Evolutionary conservation across 1,140 invertebrate species (phyloP).

Genomic region (Maniola jurtina): DNA sequence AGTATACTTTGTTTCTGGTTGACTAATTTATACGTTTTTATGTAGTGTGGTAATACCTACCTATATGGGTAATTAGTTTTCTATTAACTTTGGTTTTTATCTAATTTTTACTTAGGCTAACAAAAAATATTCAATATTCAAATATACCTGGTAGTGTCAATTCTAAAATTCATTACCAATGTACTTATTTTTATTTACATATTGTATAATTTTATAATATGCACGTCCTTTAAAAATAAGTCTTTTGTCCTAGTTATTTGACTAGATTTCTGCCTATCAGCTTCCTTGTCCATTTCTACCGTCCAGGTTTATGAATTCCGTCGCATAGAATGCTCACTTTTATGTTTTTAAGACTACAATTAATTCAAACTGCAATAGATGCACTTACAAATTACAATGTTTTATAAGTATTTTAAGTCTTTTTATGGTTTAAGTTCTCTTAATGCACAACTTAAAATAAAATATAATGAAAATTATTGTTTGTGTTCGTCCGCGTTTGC

Average conservation of each 20-base stretch:
- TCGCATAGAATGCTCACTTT: conserved; percentile 43
- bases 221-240: conserved; percentile 4
- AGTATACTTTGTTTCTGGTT: too few species aligned
- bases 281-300: conserved; percentile 50
- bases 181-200: background rate
- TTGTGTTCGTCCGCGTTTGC: too few species aligned
- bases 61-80: too few species aligned
- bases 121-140: too few species aligned
- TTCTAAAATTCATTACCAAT: background rate
- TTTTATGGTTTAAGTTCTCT: background rate
- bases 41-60: too few species aligned
- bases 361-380: too few species aligned
- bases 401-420: background rate
- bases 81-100: too few species aligned
- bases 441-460: background rate
- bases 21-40: too few species aligned
- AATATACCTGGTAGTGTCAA: too few species aligned
- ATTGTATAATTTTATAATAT: background rate
- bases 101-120: too few species aligned
- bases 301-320: conserved; percentile 53
- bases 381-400: too few species aligned
- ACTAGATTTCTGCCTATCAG: background rate
- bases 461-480: too few species aligned
- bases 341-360: background rate
- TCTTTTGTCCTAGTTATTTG: background rate